Evolutionary conservation across 2,113 vertebrate genomes (phyloP), one percentile per base, ranked within the genome.

Genomic region (Percina caprodes): DNA sequence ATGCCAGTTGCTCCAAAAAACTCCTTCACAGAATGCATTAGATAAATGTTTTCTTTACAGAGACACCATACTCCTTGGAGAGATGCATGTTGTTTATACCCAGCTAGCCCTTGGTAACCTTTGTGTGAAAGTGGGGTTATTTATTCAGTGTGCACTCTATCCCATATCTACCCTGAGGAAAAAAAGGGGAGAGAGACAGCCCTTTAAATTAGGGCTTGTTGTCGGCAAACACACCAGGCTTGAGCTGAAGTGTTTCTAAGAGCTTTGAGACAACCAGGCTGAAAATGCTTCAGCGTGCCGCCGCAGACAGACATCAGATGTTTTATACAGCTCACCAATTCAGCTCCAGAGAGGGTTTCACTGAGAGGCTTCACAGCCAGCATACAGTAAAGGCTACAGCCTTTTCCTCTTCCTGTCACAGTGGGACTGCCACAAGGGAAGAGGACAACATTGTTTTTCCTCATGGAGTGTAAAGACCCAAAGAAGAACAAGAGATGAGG

Each of bases 161-260:
- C 80, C 79, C 82, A 68, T 85, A 84, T 89, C 84, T 87, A 73
- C 66, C 81, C 82, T 80, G 79, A 69, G 80, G 68, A 81, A 84
- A 82, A 76, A 76, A 65, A 69, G 82, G 65, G 35, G 51, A 74
- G 70, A 65, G 78, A 89, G 85, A 67, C 83, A 71, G 61, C 23
- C 65, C 83, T 88, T 90, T 89, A 92, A 91, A 93, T 92, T 87
- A 88, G 77, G 73, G 77, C 79, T 77, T 92, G 86, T 89, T 89
- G 87, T 90, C 39, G 11, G 69, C 83, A 84, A 84, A 92, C 73
- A 84, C 63, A 83, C 63, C 70, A 84, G 82, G 52, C 79, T 85
- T 77, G 66, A 46, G 79, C 79, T 86, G 85, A 56, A 91, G 90
- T 86, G 80, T 89, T 89, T 92, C 82, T 84, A 70, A 88, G 88